These are phyloP conservation scores for Kryptopterus vitreolus DNA, from an alignment of 2,797 vertebrate genomes.

Conservation along the genomic window DNA sequence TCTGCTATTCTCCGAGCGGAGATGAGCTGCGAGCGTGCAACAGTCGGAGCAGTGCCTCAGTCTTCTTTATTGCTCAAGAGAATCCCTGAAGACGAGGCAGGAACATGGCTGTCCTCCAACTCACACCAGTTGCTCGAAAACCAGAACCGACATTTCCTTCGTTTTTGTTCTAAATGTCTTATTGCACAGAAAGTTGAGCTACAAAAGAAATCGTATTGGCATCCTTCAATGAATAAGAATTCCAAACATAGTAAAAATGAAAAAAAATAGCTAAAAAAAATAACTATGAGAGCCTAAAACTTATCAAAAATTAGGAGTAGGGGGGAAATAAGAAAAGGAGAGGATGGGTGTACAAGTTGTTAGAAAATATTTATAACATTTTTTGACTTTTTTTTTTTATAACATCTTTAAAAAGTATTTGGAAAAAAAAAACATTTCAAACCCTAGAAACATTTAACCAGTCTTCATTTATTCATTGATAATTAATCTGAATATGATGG, in stretches of 20 bases:
- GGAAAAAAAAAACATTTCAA: neutral
- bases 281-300: neutral
- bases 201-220: neutral
- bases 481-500: too few species aligned
- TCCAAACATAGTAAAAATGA: neutral
- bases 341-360: neutral
- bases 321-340: neutral
- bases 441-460: neutral
- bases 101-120: conserved; percentile 31
- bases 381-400: too few species aligned
- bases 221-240: neutral
- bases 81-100: conserved; percentile 42
- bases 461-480: too few species aligned
- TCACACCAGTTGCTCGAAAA: conserved; percentile 22
- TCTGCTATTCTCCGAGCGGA: conserved; percentile 38
- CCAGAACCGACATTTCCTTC: neutral
- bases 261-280: neutral
- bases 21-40: conserved; percentile 37
- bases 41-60: conserved; percentile 25
- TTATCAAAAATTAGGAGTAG: neutral
- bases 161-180: conserved; percentile 1
- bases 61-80: conserved; percentile 40
- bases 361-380: neutral
- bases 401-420: too few species aligned
- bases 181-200: neutral